Evolutionary conservation across 1,140 invertebrate species (phyloP).

Genomic region (Bombyx mandarina): DNA sequence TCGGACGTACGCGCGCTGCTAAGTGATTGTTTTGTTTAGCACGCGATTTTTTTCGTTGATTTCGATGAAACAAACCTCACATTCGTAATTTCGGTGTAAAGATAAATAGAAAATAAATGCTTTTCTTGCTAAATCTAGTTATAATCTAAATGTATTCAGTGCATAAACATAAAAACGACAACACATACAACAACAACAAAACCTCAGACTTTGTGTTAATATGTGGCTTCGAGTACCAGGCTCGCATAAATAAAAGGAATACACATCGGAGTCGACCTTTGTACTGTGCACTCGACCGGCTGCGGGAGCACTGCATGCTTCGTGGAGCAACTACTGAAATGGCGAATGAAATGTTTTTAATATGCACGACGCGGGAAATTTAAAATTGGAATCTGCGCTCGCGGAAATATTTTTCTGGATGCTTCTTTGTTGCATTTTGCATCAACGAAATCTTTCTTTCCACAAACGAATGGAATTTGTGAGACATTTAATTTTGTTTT

Average conservation of each 20-base stretch:
- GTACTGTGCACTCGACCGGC: constrained; percentile 39
- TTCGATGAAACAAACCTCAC: too few species aligned
- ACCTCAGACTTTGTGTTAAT: constrained; percentile 4
- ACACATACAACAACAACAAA: too few species aligned
- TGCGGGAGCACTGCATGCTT: constrained; percentile 35
- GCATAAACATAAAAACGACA: too few species aligned
- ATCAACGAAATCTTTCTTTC: too few species aligned
- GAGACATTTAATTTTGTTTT: too few species aligned
- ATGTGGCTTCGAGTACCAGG: constrained; percentile 30
- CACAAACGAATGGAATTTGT: too few species aligned
- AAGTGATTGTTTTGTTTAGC: constrained; percentile 11
- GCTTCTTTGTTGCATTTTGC: constrained; percentile 7
- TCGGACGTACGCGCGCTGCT: constrained; percentile 6
- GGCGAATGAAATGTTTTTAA: constrained; percentile 40
- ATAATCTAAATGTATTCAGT: too few species aligned
- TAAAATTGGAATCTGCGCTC: constrained; percentile 24
- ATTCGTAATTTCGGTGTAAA: too few species aligned
- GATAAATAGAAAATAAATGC: too few species aligned
- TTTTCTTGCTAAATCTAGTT: too few species aligned
- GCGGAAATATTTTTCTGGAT: constrained; percentile 16
- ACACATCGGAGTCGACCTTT: constrained; percentile 40
- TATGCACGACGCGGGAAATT: constrained; percentile 30
- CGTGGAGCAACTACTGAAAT: constrained; percentile 34
- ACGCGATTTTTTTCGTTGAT: neutral
- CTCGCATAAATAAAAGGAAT: constrained; percentile 39